Base-by-base conservation (phyloP, 2,797 vertebrate species). In the Dermochelys coriacea region DNA sequence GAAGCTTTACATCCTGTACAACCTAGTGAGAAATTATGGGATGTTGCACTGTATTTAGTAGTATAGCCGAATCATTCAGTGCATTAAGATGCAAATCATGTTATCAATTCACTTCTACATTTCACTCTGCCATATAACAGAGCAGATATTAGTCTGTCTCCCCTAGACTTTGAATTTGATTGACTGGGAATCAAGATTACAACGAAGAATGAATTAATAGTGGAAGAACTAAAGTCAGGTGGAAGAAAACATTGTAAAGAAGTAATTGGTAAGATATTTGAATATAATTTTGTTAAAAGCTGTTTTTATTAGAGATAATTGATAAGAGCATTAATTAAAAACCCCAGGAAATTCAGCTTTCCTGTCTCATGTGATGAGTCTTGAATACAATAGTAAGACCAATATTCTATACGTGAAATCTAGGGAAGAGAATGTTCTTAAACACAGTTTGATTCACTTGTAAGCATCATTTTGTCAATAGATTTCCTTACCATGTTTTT, bases 401-500 rank as follows among this genome's bases (percentile, higher is more conserved):
- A 59, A 3, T 74, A 19, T 55, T 94, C 54, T 78, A 3, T 34
- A 3, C 52, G 8, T 88, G 47, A 84, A 51, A 84, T 15, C 25
- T 59, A 6, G 27, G 14, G 50, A 4, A 37, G 3, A 14, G 91
- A 80, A 19, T 55, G 18, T 25, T 87, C 7, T 84, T 77, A 74
- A 87, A 82, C 14, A 49, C 12, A 68, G 90, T 92, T 59, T 12
- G 21, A 68, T 88, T 87, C 10, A 88, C 8, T 86, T 89, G 74
- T 91, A 51, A 82, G 29, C 45, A 71, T 84, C 86, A 71, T 85
- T 80, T 88, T 81, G 37, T 74, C 64, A 88, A 50, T 49, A 80
- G 57, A 80, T 93, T 93, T 88, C 34, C 88, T 92, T 91, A 88
- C 2, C 9, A 91, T 93, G 5, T 87, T 93, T 96, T 86, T 59